Conservation (phyloP, 2,113 vertebrate genomes). For the Rhynchomys soricoides region DNA sequence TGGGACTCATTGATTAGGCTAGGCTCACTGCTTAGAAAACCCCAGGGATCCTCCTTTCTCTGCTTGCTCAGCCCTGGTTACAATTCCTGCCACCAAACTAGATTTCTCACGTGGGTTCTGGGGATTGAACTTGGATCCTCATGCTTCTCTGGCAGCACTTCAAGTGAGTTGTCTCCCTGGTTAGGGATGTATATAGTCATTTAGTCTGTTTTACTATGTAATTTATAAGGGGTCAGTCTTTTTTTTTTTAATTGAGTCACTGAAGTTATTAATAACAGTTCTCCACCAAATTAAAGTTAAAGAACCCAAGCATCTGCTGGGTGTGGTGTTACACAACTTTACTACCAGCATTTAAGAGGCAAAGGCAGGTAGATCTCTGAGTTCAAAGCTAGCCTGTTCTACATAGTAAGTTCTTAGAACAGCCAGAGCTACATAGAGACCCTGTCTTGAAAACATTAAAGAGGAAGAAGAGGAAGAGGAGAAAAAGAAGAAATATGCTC, state of each 20-base stretch:
- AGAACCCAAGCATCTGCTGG: neutral
- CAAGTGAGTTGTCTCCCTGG: neutral
- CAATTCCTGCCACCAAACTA: neutral
- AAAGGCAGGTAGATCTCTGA: neutral
- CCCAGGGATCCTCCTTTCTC: neutral
- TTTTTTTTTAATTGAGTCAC: neutral
- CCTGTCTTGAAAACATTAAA: neutral
- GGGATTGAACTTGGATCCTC: neutral
- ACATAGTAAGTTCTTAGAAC: neutral
- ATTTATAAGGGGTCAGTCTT: neutral
- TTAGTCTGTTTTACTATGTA: slow-evolving; percentile 10
- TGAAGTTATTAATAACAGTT: neutral
- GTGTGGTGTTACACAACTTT: neutral
- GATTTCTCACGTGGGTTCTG: neutral
- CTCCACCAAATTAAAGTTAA: slow-evolving; percentile 14
- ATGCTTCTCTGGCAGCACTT: neutral
- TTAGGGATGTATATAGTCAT: neutral
- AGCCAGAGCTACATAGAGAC: neutral
- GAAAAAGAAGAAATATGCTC: neutral
- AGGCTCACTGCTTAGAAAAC: neutral
- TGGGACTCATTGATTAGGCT: neutral
- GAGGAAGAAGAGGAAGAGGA: neutral
- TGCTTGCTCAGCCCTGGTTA: neutral
- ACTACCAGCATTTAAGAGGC: neutral
- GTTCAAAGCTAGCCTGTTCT: neutral